Conservation (phyloP, 23 tunicate species). For the Ascidia mentula region DNA sequence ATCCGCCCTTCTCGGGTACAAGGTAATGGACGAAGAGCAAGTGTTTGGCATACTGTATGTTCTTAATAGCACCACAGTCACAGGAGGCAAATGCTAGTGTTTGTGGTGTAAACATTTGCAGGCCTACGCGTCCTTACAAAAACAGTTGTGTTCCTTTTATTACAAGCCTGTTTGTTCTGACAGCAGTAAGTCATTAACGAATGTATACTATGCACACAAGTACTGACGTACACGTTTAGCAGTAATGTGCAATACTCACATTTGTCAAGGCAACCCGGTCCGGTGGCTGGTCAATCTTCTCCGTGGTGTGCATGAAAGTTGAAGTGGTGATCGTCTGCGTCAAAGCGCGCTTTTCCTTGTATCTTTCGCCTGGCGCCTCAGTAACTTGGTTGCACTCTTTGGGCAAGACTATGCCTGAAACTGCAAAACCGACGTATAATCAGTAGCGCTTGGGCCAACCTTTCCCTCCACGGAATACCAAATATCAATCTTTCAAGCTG, state of each 20-base stretch:
- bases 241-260: not conserved
- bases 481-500: not conserved
- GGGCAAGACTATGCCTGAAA: not conserved
- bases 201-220: too few species aligned
- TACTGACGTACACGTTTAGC: too few species aligned
- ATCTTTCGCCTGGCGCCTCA: not conserved
- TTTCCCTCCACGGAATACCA: not conserved
- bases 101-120: too few species aligned
- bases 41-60: too few species aligned
- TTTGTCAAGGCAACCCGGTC: not conserved
- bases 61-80: too few species aligned
- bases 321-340: not conserved
- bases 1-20: too few species aligned
- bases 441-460: not conserved
- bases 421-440: not conserved
- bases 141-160: too few species aligned
- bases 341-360: not conserved
- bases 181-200: too few species aligned
- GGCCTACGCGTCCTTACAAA: too few species aligned
- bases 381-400: not conserved
- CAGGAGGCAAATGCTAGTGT: too few species aligned
- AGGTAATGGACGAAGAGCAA: too few species aligned
- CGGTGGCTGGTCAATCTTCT: not conserved
- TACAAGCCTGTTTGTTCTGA: too few species aligned
- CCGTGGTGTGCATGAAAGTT: not conserved